Base-by-base conservation (phyloP, 2,888 invertebrate genomes). In the Disparrhopalites patrizii region DNA sequence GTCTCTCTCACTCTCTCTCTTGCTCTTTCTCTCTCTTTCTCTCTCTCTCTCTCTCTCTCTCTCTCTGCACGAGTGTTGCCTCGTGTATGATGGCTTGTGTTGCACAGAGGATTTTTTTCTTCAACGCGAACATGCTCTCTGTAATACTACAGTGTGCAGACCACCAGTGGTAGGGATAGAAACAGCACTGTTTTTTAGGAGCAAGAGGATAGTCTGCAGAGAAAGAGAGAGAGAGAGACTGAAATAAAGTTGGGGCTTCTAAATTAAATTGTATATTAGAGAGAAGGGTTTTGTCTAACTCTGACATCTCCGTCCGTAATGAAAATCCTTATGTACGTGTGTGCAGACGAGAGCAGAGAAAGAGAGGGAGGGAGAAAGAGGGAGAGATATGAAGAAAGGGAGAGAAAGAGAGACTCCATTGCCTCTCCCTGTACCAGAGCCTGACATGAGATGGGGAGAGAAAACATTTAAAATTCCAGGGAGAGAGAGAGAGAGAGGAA, bases 241-340 rank as follows among this genome's bases (percentile, higher is more conserved):
- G 18, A 40, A 57, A 57, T 57, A 60, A 47, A 60, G 60, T 43
- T 47, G 43, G 27, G 20, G 60, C 30, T 60, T 10, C 40, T 31
- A 60, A 60, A 60, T 60, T 60, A 47, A 60, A 60, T 60, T 60
- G 60, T 60, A 47, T 47, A 60, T 40, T 25, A 28, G 25, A 47
- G 60, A n/a, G 30, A 30, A 60, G 47, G 23, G 30, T 40, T 60
- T 60, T 60, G 47, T 60, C 60, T 60, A 15, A 38, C 27, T 30
- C 47, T 47, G 60, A 40, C 30, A 60, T 60, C 47, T 60, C 60
- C 27, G 10, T n/a, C 8, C 18, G 18, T 47, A 18, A 47, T n/a
- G n/a, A n/a, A n/a, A n/a, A n/a, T n/a, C n/a, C n/a, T n/a, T n/a
- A n/a, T n/a, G n/a, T n/a, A n/a, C n/a, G n/a, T n/a, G n/a, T n/a